phyloP scores from a whole-genome alignment of 2,888 invertebrate genomes.

The Sphaerophoria rueppellii region DNA sequence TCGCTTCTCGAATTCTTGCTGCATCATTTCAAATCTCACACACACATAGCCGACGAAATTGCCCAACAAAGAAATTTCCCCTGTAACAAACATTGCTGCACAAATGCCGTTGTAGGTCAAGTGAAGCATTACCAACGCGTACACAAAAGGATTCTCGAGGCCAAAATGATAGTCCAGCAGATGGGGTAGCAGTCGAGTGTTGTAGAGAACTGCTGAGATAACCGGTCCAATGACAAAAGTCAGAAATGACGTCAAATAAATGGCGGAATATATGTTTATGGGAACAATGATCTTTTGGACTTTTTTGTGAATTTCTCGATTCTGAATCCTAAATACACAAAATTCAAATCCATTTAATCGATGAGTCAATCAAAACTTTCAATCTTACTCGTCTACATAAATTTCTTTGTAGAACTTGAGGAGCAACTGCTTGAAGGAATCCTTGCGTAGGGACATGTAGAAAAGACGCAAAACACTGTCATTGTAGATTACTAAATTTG shows the following conservation, averaged over 20 bases:
- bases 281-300: conserved; percentile 75
- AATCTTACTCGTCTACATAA: conserved; percentile 74
- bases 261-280: conserved; percentile 75
- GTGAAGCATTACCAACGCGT: conserved; percentile 73
- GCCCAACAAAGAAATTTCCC: conserved; percentile 76
- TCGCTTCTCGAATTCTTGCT: conserved; percentile 72
- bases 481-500: conserved; percentile 75
- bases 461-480: conserved; percentile 76
- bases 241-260: conserved; percentile 75
- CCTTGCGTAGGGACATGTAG: conserved; percentile 74
- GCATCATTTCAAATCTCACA: conserved; percentile 75
- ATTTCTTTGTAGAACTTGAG: conserved; percentile 77
- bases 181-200: conserved; percentile 76
- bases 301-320: conserved; percentile 63
- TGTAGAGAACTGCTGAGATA: conserved; percentile 72
- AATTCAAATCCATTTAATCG: background rate
- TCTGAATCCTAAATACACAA: conserved; percentile 48
- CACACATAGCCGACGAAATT: conserved; percentile 77
- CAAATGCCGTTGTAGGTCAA: conserved; percentile 75
- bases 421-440: conserved; percentile 75
- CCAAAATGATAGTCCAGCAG: conserved; percentile 76
- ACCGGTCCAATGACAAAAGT: conserved; percentile 75
- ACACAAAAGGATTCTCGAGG: conserved; percentile 74
- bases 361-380: background rate
- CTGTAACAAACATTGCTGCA: conserved; percentile 75